Percentiles rank a stretch among this genome's conserved stretches.
phyloP scores from a whole-genome alignment of 1,140 invertebrate genomes.

The Cyclina sinensis region DNA sequence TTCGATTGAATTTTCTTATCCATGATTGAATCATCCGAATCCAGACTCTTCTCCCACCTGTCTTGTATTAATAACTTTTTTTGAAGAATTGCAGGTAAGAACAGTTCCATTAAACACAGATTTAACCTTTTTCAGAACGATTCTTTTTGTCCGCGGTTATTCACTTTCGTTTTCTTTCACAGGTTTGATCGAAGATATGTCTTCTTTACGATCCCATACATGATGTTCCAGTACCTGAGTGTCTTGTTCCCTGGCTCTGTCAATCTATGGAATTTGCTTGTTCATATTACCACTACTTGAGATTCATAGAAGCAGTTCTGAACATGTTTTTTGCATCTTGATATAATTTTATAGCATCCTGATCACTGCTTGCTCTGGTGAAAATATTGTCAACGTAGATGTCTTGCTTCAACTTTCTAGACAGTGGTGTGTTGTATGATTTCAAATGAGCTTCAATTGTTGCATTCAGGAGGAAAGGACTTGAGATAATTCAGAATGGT shows the following conservation, averaged over 20 bases:
- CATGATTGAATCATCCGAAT: background rate
- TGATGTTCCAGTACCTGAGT: background rate
- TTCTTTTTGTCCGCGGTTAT: constrained; percentile 16
- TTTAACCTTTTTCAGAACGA: constrained; percentile 25
- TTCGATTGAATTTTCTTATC: background rate
- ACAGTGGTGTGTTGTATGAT: background rate
- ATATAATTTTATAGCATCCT: background rate
- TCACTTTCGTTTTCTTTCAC: background rate
- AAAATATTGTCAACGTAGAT: constrained; percentile 3
- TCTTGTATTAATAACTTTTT: constrained; percentile 36
- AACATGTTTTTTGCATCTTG: constrained; percentile 4
- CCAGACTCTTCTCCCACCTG: constrained; percentile 53
- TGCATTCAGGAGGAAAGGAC: constrained; percentile 34
- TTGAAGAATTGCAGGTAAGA: too few relatives aligned
- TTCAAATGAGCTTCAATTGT: constrained; percentile 32
- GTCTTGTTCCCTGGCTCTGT: background rate
- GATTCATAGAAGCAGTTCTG: constrained; percentile 16
- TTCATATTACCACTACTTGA: constrained; percentile 11
- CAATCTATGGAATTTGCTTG: background rate
- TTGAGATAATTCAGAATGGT: constrained; percentile 37
- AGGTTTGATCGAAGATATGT: background rate
- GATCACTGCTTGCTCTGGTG: background rate
- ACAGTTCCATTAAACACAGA: too few relatives aligned
- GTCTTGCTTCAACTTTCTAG: background rate
- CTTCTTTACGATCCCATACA: background rate